A percentile compares a stretch with the other conserved stretches of the same genome.
Evolutionary conservation across 2,797 vertebrate species (phyloP).

Genomic region (Scyliorhinus canicula): DNA sequence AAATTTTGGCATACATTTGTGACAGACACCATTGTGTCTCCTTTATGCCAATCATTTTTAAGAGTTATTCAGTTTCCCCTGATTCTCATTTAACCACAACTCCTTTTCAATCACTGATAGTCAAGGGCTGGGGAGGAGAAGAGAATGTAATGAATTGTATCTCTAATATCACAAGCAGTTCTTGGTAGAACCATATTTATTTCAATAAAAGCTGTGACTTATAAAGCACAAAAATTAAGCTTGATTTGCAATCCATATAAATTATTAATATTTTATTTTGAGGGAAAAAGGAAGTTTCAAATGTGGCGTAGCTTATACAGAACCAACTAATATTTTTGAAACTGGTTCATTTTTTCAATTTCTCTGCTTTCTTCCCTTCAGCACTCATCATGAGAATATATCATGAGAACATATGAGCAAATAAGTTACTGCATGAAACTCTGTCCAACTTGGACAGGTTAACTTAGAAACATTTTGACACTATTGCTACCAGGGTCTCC

Average conservation of each 20-base stretch:
- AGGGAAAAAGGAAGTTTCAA: background rate
- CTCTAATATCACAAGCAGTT: background rate
- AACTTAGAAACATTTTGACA: background rate
- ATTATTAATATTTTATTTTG: background rate
- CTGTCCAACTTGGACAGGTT: background rate
- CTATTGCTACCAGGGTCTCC: background rate
- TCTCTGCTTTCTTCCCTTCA: background rate
- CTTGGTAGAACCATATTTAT: background rate
- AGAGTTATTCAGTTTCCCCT: background rate
- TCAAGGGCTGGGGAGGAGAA: background rate
- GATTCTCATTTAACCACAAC: background rate
- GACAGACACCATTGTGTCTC: background rate
- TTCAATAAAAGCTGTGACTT: background rate
- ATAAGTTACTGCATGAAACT: background rate
- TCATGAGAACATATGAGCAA: too few species aligned
- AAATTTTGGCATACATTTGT: background rate
- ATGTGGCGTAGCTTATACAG: background rate
- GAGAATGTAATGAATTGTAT: background rate
- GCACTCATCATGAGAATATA: background rate
- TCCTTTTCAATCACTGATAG: background rate
- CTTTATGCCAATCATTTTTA: background rate
- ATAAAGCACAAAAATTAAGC: background rate
- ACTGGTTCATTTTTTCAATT: background rate
- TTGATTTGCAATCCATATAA: background rate
- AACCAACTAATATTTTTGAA: background rate